phyloP scores from a whole-genome alignment of 2,113 vertebrate species.

The Melanerpes formicivorus region DNA sequence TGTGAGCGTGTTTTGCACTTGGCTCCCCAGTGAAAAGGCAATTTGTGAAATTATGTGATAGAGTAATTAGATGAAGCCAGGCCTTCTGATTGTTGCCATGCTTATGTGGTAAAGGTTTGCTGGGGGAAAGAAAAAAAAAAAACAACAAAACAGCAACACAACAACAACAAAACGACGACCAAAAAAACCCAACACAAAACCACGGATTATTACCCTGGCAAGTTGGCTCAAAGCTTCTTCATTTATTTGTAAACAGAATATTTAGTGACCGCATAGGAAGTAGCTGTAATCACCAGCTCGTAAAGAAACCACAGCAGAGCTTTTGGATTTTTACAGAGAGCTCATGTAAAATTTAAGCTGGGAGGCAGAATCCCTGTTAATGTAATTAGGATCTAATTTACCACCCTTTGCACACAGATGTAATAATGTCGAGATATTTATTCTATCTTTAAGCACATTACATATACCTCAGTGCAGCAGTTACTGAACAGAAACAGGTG shows the following conservation, averaged over 20 bases:
- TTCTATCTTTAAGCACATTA: slow-evolving; percentile 85
- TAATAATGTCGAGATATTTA: slow-evolving; percentile 87
- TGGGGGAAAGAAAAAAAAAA: slow-evolving; percentile 38
- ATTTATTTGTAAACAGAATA: slow-evolving; percentile 97
- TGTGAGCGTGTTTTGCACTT: slow-evolving; percentile 91
- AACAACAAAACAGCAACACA: background rate
- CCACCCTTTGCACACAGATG: slow-evolving; percentile 91
- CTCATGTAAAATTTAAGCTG: slow-evolving; percentile 91
- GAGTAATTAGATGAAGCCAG: slow-evolving; percentile 98
- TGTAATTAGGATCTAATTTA: slow-evolving; percentile 98
- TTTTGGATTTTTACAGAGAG: slow-evolving; percentile 85
- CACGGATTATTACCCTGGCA: slow-evolving; percentile 86
- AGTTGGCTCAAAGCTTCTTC: slow-evolving; percentile 86
- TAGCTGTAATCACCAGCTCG: slow-evolving; percentile 91
- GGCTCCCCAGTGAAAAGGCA: slow-evolving; percentile 96
- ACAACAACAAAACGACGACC: background rate
- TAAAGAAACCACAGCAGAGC: slow-evolving; percentile 94
- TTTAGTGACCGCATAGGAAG: slow-evolving; percentile 89
- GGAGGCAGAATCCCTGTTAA: slow-evolving; percentile 95
- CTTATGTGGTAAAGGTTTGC: slow-evolving; percentile 80
- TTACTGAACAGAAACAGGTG: slow-evolving; percentile 94
- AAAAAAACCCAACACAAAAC: background rate
- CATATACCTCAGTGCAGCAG: slow-evolving; percentile 83
- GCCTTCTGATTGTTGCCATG: slow-evolving; percentile 89
- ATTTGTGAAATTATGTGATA: slow-evolving; percentile 99